Evolutionary conservation across 1,140 invertebrate genomes (phyloP).

Genomic region (Conus ventricosus): DNA sequence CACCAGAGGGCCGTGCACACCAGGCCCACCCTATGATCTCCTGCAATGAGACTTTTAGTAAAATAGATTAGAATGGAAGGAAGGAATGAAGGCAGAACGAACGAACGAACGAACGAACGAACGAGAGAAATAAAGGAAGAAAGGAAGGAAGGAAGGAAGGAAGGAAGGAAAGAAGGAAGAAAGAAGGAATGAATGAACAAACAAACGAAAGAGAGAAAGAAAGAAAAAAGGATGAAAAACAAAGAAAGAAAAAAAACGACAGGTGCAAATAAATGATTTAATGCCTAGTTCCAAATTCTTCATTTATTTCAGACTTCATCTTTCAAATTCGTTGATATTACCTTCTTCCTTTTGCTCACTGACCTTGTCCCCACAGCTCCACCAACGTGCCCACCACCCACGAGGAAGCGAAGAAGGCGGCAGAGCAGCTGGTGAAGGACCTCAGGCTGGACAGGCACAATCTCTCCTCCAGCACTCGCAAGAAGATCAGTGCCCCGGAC

Average conservation of each 20-base stretch:
- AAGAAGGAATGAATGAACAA: not conserved
- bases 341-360: not conserved
- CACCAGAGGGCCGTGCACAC: too few species aligned
- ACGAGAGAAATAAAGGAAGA: too few species aligned
- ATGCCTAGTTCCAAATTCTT: not conserved
- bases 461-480: constrained; percentile 2
- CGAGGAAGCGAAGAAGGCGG: constrained; percentile 5
- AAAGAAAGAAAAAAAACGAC: too few species aligned
- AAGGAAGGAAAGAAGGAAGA: too few species aligned
- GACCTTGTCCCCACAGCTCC: not conserved
- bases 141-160: too few species aligned
- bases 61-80: too few species aligned
- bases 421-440: not conserved
- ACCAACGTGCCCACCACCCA: not conserved
- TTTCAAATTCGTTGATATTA: not conserved
- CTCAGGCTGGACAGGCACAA: not conserved
- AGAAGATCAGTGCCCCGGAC: constrained; percentile 17
- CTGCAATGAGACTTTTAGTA: too few species aligned
- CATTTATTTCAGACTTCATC: not conserved
- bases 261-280: too few species aligned
- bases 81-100: too few species aligned
- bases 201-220: not conserved
- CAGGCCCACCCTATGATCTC: too few species aligned
- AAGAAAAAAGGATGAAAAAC: not conserved
- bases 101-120: too few species aligned